Percentiles rank a stretch among this genome's conserved stretches.
Evolutionary conservation across 2,797 vertebrate species (phyloP).

Genomic region (Ceryle rudis): DNA sequence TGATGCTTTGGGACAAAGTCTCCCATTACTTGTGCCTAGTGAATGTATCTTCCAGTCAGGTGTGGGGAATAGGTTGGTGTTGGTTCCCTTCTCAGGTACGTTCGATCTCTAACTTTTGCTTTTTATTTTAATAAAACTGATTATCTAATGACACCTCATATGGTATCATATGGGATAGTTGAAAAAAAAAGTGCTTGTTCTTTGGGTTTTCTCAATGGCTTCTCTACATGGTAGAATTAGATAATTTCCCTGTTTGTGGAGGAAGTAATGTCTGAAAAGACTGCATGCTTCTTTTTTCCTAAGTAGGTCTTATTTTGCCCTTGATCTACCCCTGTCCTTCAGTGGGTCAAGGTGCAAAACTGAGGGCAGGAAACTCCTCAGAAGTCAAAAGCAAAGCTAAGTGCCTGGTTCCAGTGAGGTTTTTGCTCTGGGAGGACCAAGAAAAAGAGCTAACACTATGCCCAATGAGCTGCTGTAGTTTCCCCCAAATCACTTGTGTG

Average conservation of each 20-base stretch:
- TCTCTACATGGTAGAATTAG: not conserved
- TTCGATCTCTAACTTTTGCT: not conserved
- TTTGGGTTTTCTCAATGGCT: not conserved
- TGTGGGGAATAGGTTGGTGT: not conserved
- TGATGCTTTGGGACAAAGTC: not conserved
- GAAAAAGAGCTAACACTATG: not conserved
- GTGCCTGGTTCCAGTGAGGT: not conserved
- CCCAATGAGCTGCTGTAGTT: not conserved
- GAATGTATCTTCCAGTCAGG: not conserved
- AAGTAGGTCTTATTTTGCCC: not conserved
- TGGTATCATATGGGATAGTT: not conserved
- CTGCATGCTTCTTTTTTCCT: not conserved
- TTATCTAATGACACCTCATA: not conserved
- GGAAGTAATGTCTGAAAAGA: not conserved
- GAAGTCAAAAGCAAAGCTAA: not conserved
- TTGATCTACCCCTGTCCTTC: not conserved
- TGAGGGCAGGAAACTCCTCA: not conserved
- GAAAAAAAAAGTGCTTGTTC: not conserved
- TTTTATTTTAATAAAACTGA: conserved; percentile 30
- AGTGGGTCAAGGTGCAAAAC: not conserved
- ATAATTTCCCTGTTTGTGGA: not conserved
- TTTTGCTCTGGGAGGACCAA: not conserved
- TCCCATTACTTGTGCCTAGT: not conserved
- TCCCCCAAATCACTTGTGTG: fast-evolving
- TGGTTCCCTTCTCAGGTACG: not conserved